These are phyloP conservation scores for Ateles fusciceps DNA, from an alignment of 2,797 vertebrate genomes.

Conservation along the genomic window DNA sequence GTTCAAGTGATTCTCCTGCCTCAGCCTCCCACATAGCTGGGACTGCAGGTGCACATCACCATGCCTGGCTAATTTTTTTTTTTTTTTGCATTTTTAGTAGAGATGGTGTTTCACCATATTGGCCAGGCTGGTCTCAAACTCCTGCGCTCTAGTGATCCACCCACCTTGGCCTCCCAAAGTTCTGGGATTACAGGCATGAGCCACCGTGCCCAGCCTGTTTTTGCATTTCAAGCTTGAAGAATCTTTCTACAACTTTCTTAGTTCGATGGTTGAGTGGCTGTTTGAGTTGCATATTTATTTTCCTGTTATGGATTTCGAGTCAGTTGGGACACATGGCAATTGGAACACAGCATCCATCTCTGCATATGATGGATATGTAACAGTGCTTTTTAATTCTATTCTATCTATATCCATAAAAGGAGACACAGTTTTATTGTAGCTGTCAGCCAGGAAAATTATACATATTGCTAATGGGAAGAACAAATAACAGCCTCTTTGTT, in stretches of 20 bases:
- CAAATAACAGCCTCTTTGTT: slow-evolving; percentile 60
- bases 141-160: background rate
- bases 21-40: too few relatives aligned
- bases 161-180: background rate
- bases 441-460: slow-evolving; percentile 73
- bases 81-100: background rate
- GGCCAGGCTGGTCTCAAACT: background rate
- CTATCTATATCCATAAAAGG: slow-evolving; percentile 62
- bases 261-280: background rate
- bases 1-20: too few relatives aligned
- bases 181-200: background rate
- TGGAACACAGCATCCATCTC: background rate
- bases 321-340: slow-evolving; percentile 53
- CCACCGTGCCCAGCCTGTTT: background rate
- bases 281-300: slow-evolving; percentile 44
- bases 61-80: background rate
- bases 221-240: slow-evolving; percentile 10
- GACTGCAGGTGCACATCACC: too few relatives aligned
- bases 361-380: background rate
- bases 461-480: slow-evolving; percentile 71
- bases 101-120: background rate
- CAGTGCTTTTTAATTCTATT: slow-evolving; percentile 59
- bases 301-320: slow-evolving; percentile 54
- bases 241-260: slow-evolving; percentile 41
- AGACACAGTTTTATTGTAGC: slow-evolving; percentile 67